Evolutionary conservation across 2,113 vertebrate genomes (phyloP).

Genomic region (Phycodurus eques): DNA sequence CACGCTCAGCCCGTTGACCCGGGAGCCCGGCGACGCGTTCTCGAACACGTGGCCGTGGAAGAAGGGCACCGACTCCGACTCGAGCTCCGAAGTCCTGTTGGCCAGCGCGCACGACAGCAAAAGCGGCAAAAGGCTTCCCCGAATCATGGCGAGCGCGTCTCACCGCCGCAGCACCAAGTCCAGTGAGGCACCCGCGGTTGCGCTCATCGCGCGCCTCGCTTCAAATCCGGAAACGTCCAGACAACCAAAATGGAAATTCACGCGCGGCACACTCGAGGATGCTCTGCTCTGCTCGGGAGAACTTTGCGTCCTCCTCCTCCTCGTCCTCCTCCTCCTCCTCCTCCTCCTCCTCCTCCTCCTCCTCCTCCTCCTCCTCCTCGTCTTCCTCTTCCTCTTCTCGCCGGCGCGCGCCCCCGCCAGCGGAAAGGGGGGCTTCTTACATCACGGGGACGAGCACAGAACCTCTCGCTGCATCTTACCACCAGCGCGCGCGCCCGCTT

Average conservation of each 20-base stretch:
- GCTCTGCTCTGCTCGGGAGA: slow-evolving; percentile 21
- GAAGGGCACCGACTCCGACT: slow-evolving; percentile 71
- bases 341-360: slow-evolving; percentile 33
- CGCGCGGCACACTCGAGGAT: neutral
- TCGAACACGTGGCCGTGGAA: slow-evolving; percentile 83
- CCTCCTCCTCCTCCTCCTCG: slow-evolving; percentile 3
- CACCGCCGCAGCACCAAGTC: slow-evolving; percentile 42
- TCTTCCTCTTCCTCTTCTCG: slow-evolving; percentile 41
- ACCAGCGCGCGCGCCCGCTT: neutral
- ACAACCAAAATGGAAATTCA: neutral
- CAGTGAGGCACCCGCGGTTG: slow-evolving; percentile 32
- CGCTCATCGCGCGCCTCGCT: neutral
- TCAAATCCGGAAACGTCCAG: slow-evolving; percentile 39
- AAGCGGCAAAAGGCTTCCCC: slow-evolving; percentile 61
- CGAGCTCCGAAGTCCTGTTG: slow-evolving; percentile 63
- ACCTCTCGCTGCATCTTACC: slow-evolving; percentile 27
- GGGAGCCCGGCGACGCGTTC: slow-evolving; percentile 81
- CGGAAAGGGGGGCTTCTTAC: slow-evolving; percentile 32
- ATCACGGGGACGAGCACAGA: slow-evolving; percentile 61
- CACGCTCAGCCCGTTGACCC: slow-evolving; percentile 80
- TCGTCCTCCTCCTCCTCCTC: slow-evolving; percentile 24
- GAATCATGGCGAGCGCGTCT: slow-evolving; percentile 65
- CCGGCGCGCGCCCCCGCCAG: slow-evolving; percentile 45
- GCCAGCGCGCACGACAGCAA: slow-evolving; percentile 59
- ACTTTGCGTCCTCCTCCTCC: slow-evolving; percentile 50